Conservation (phyloP, 2,797 vertebrate genomes). For the Spheniscus humboldti region DNA sequence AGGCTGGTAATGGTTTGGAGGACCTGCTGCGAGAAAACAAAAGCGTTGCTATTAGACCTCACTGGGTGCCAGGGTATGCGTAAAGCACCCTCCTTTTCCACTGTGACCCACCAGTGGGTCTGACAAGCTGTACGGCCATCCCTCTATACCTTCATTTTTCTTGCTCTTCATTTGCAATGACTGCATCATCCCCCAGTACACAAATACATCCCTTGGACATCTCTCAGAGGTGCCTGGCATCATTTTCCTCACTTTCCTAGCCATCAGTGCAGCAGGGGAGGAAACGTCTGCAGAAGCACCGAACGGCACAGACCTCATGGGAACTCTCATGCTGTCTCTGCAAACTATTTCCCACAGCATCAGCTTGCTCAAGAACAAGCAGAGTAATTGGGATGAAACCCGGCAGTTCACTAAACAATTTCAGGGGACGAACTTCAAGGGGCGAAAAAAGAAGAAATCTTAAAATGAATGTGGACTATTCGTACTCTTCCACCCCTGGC, state of each 20-base stretch:
- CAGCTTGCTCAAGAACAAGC: neutral
- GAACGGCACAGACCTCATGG: neutral
- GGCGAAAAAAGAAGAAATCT: neutral
- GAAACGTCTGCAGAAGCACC: neutral
- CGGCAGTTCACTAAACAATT: neutral
- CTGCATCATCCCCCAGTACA: neutral
- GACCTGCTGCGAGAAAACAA: conserved; percentile 81
- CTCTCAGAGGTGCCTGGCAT: neutral
- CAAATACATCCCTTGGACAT: neutral
- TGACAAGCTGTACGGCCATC: neutral
- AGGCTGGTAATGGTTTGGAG: conserved; percentile 87
- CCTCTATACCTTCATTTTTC: neutral
- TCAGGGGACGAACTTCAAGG: neutral
- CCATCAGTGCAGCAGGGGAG: neutral
- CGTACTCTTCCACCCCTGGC: neutral
- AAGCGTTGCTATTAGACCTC: neutral
- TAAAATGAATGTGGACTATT: neutral
- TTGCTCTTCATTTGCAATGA: neutral
- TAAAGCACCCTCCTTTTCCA: neutral
- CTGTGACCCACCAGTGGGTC: neutral
- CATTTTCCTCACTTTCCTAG: neutral
- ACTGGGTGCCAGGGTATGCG: neutral
- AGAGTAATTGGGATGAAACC: neutral
- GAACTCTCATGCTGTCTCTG: neutral
- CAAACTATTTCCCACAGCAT: neutral